Conservation (phyloP, 2,113 vertebrate genomes). For the Mormyrus lacerda region DNA sequence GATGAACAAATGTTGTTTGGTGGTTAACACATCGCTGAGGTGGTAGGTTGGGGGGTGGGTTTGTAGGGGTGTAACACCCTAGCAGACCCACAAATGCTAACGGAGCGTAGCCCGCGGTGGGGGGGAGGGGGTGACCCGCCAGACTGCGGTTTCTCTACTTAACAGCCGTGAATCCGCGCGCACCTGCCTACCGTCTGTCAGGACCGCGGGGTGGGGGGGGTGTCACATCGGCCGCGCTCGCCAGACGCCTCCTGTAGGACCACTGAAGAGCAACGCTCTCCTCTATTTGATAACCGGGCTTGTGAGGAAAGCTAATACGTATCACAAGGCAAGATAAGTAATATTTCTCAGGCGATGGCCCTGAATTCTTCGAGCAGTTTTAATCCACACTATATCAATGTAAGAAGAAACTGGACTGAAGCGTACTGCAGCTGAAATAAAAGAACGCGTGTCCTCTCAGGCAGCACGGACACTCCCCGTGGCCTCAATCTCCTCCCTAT, state of each 20-base stretch:
- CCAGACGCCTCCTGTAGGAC: not conserved
- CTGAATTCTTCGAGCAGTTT: not conserved
- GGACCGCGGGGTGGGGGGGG: not conserved
- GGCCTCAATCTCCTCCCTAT: not conserved
- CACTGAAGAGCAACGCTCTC: not conserved
- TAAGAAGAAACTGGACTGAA: not conserved
- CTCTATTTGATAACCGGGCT: not conserved
- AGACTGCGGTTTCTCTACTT: not conserved
- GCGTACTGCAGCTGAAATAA: not conserved
- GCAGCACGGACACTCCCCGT: not conserved
- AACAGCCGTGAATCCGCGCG: not conserved
- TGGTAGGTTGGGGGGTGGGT: not conserved
- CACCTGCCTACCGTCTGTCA: not conserved
- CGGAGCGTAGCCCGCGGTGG: not conserved
- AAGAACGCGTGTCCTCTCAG: not conserved
- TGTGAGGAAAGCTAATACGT: not conserved
- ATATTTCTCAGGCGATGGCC: not conserved
- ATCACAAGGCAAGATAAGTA: not conserved
- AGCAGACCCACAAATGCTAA: not conserved
- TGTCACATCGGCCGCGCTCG: not conserved
- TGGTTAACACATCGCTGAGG: not conserved
- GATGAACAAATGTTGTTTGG: slow-evolving; percentile 6
- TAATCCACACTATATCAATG: not conserved
- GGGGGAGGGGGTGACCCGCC: not conserved
- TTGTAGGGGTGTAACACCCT: not conserved